Percentiles rank a stretch among this genome's conserved stretches.
These are phyloP conservation scores for Acromyrmex charruanus DNA, from an alignment of 1,140 invertebrate genomes.

Conservation along the genomic window DNA sequence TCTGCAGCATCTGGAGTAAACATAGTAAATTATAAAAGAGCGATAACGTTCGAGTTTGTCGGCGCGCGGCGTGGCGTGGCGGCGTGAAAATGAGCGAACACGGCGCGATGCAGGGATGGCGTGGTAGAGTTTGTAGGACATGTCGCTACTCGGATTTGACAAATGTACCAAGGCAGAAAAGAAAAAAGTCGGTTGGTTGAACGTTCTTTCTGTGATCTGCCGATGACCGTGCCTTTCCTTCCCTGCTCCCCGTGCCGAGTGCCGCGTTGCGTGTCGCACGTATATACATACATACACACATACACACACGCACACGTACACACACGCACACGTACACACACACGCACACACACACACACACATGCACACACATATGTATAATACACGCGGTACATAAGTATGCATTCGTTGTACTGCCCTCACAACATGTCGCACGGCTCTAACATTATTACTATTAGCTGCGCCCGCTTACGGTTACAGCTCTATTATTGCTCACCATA, in stretches of 20 bases:
- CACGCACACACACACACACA: too few relatives aligned
- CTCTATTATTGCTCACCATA: constrained; percentile 80
- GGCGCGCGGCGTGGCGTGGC: too few relatives aligned
- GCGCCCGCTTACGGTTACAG: constrained; percentile 78
- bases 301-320: too few relatives aligned
- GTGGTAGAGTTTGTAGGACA: constrained; percentile 17
- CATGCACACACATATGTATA: not conserved
- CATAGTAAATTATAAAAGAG: constrained; percentile 10
- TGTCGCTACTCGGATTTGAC: constrained; percentile 59
- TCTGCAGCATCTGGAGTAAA: not conserved
- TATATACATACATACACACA: too few relatives aligned
- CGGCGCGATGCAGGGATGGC: not conserved
- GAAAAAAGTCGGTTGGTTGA: constrained; percentile 74
- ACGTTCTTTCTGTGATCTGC: constrained; percentile 79
- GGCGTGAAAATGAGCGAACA: too few relatives aligned
- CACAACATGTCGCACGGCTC: constrained; percentile 34
- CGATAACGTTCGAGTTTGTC: not conserved
- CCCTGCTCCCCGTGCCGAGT: not conserved
- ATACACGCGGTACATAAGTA: not conserved
- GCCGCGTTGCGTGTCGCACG: constrained; percentile 2
- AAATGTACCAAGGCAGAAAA: constrained; percentile 45
- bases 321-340: too few relatives aligned
- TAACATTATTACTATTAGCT: constrained; percentile 84
- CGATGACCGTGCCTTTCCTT: constrained; percentile 35
- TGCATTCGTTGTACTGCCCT: constrained; percentile 12